These are phyloP conservation scores for Tyrannus savana DNA, from an alignment of 2,113 vertebrate genomes.

Conservation along the genomic window DNA sequence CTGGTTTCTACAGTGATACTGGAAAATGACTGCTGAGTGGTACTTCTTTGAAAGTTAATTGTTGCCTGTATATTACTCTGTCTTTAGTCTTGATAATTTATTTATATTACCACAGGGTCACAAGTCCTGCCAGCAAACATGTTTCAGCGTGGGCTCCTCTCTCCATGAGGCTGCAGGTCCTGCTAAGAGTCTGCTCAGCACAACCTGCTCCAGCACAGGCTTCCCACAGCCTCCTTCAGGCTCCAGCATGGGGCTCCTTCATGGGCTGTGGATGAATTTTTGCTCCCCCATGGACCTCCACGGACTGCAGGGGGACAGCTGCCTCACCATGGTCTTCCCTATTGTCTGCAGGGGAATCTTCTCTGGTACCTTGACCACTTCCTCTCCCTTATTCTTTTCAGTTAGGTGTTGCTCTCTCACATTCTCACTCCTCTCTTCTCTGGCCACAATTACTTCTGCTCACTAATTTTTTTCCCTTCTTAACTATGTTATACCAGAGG, in stretches of 20 bases:
- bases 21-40: neutral
- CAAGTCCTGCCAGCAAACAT: neutral
- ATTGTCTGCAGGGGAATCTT: neutral
- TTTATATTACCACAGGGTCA: neutral
- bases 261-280: neutral
- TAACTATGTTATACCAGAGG: neutral
- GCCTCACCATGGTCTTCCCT: neutral
- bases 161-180: neutral
- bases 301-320: neutral
- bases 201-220: too few relatives aligned
- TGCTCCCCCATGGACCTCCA: neutral
- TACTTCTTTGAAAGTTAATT: neutral
- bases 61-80: neutral
- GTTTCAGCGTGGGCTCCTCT: neutral
- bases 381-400: neutral
- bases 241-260: rapidly evolving
- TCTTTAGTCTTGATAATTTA: neutral
- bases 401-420: neutral
- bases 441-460: neutral
- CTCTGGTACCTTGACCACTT: neutral
- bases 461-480: neutral
- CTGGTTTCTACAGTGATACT: neutral
- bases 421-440: neutral
- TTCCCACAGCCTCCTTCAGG: neutral
- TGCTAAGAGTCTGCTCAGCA: neutral